Evolutionary conservation across 2,888 invertebrate species (phyloP).

Genomic region (Gymnocheta viridis): DNA sequence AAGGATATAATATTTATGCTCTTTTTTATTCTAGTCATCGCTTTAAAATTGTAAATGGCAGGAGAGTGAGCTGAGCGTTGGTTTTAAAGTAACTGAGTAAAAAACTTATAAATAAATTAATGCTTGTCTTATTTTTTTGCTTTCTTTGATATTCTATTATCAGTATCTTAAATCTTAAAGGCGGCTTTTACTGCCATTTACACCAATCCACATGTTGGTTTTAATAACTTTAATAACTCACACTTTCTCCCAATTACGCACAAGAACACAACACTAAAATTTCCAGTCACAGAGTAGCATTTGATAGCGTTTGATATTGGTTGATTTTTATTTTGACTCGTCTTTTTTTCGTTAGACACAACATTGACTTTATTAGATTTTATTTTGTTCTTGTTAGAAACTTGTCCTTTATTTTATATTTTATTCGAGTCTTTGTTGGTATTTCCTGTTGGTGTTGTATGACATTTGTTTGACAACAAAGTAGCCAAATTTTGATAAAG

Average conservation of each 20-base stretch:
- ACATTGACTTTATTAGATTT: constrained; percentile 60
- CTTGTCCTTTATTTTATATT: constrained; percentile 6
- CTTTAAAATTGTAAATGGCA: not conserved
- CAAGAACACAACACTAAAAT: not conserved
- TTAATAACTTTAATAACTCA: not conserved
- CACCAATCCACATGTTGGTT: constrained; percentile 29
- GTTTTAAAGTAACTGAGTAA: not conserved
- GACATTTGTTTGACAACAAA: constrained; percentile 63
- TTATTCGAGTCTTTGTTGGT: no score
- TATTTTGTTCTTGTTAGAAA: constrained; percentile 37
- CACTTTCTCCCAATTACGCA: not conserved
- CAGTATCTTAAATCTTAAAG: constrained; percentile 34
- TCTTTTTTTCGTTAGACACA: constrained; percentile 44
- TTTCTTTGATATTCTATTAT: constrained; percentile 25
- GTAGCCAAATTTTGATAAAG: constrained; percentile 46
- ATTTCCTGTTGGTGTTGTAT: constrained; percentile 47
- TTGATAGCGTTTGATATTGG: constrained; percentile 20
- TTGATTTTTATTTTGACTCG: constrained; percentile 22
- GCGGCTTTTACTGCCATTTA: constrained; percentile 38
- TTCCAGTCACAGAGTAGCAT: not conserved
- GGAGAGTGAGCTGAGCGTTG: not conserved
- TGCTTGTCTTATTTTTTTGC: constrained; percentile 26
- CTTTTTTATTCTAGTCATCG: constrained; percentile 5
- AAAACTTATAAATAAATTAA: constrained; percentile 28
- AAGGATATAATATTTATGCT: constrained; percentile 51